Base-by-base conservation (phyloP, 2,797 vertebrate genomes). In the Eleutherodactylus coqui region DNA sequence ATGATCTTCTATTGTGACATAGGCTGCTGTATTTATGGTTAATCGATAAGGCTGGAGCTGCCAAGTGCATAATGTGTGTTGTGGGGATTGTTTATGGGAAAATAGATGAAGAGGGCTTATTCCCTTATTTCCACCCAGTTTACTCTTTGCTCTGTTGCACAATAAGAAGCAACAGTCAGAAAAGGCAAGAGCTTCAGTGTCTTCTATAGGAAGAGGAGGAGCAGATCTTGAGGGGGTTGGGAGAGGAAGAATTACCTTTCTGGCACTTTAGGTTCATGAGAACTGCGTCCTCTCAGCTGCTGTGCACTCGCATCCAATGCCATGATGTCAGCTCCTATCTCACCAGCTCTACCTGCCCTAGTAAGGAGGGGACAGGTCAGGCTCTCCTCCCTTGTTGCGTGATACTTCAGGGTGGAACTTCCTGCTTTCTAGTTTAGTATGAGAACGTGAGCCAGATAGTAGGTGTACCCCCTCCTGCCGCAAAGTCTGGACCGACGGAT, bases 231-330 rank as follows among this genome's bases (percentile, higher is more conserved):
- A 75, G 76, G 86, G 77, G 55, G 49, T 60, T 45, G 80, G 70
- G 60, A 38, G 55, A 73, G 82, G 80, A 73, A 84, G 73, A 72
- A 83, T 83, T 69, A 78, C 60, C 75, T 79, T 70, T 70, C 69
- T 75, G 67, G 80, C 80, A 75, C 80, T 51, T 36, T 87, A 70
- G 88, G 90, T 90, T 89, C 89, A 88, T 84, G 85, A 90, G 89
- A 90, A 86, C 88, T 88, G 82, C 84, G 87, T 88, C 79, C 86
- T 89, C 70, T 82, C 62, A 76, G 88, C 84, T 89, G 88, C 79
- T 85, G 83, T 38, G 47, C 86, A 77, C 84, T 88, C 82, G 72
- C 87, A 86, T 75, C 69, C 62, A 88, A 88, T 89, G 89, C 89
- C 88, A 80, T 60, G 88, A 90, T 86, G 89, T 90, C 82, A 88